phyloP scores from a whole-genome alignment of 92 coral and sea anemone species.

The Scolanthus callimorphus region DNA sequence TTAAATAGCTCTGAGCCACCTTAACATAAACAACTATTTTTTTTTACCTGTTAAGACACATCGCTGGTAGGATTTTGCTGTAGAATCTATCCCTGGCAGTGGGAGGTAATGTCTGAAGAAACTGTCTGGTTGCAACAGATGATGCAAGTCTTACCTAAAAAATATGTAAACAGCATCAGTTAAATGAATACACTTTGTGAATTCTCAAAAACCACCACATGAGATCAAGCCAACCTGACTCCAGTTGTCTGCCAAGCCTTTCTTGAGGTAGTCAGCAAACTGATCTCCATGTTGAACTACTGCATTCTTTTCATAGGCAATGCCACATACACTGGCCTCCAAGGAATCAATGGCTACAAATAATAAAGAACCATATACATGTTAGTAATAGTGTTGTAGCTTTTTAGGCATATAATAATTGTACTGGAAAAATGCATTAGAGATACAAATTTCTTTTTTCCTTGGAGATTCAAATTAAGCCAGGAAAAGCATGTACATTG shows the following conservation, averaged over 20 bases:
- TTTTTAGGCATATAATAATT: no score
- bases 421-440: no score
- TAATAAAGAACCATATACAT: conserved; percentile 1
- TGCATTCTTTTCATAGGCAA: conserved; percentile 50
- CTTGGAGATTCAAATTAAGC: no score
- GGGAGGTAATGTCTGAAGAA: conserved; percentile 81
- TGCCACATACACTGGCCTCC: conserved; percentile 19
- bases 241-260: conserved; percentile 97
- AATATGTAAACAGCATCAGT: background rate
- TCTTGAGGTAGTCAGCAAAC: conserved; percentile 83
- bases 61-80: conserved; percentile 84
- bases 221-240: conserved; percentile 68
- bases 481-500: no score
- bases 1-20: no score
- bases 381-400: no score
- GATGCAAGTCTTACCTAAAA: conserved; percentile 90
- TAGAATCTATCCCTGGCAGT: conserved; percentile 83
- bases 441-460: no score
- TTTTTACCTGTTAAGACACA: conserved; percentile 98
- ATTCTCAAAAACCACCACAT: background rate
- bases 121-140: conserved; percentile 90
- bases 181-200: background rate
- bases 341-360: conserved; percentile 17
- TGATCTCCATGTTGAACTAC: conserved; percentile 82
- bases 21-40: no score